phyloP scores from a whole-genome alignment of 2,797 vertebrate species.

The Simalia tracyae region DNA sequence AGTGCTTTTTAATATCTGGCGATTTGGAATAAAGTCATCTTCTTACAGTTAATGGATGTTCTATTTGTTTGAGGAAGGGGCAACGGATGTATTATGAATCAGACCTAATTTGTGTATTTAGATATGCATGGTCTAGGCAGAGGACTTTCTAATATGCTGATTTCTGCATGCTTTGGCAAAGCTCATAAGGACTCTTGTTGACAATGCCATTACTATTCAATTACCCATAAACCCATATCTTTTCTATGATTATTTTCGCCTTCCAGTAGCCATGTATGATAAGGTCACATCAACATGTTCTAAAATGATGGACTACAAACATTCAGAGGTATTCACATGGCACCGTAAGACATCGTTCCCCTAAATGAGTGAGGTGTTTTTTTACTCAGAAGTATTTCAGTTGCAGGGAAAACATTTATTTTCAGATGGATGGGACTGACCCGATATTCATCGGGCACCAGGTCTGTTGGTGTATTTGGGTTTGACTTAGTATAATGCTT shows the following conservation, averaged over 20 bases:
- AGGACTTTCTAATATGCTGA: neutral
- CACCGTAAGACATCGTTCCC: too few relatives aligned
- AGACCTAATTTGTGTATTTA: neutral
- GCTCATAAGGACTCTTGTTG: neutral
- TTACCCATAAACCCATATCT: neutral
- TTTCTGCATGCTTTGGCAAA: neutral
- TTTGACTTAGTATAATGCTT: neutral
- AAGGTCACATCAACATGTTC: neutral
- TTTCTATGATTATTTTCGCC: neutral
- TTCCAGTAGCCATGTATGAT: neutral
- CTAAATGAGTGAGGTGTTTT: neutral
- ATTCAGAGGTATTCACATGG: neutral
- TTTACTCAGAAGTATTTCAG: neutral
- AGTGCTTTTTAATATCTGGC: neutral
- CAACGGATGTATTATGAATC: neutral
- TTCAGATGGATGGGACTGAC: neutral
- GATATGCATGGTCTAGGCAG: neutral
- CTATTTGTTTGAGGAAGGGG: neutral
- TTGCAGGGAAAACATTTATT: neutral
- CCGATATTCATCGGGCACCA: neutral
- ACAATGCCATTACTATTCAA: neutral
- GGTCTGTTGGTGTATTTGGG: neutral
- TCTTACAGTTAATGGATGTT: neutral
- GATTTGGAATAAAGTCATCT: neutral
- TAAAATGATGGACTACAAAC: too few relatives aligned